Evolutionary conservation across 2,888 invertebrate species (phyloP), one percentile per base, ranked within the genome.

Genomic region (Protonemura montana): DNA sequence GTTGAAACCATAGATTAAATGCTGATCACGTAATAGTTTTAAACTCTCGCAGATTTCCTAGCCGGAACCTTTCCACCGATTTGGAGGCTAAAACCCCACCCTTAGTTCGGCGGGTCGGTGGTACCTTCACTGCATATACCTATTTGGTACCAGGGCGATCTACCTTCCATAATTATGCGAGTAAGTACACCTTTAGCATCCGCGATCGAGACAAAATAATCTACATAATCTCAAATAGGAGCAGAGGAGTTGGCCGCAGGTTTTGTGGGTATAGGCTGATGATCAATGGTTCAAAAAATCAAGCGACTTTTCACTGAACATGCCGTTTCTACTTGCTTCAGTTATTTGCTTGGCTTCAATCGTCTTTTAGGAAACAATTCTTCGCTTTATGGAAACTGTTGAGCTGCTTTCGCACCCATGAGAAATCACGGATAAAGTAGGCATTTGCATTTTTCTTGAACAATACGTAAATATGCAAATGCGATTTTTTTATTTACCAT

Each of bases 31-130:
- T 59, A 59, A 59, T 59, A 13, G 1, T 13, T 21, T 59, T 10
- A 35, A 16, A 59, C 59, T 59, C 13, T 10, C 2, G 59, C 13
- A 59, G 59, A 59, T 59, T 16, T 59, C 13, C 21, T 59, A 10
- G 59, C 16, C 21, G 59, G 21, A 59, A 59, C 59, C 59, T 84
- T 84, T 59, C 84, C 84, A 84, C 76, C 84, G 25, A 76, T 84
- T 59, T 28, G 35, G 76, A 76, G 27, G 26, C 27, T 28, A 76
- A 76, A 84, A 27, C 25, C 84, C 21, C 21, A 59, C 76, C 84
- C 84, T 84, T 30, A 76, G 76, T 28, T 28, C 59, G 27, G 41
- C 26, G 25, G 35, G 7, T 21, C 21, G 2, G 59, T 59, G 13
- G 59, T 21, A 13, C 59, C 21, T 42, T 41, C 28, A 25, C 83